These are phyloP conservation scores for Paralinhomoeus sp. DNA, from an alignment of 2,888 invertebrate species.

Conservation along the genomic window DNA sequence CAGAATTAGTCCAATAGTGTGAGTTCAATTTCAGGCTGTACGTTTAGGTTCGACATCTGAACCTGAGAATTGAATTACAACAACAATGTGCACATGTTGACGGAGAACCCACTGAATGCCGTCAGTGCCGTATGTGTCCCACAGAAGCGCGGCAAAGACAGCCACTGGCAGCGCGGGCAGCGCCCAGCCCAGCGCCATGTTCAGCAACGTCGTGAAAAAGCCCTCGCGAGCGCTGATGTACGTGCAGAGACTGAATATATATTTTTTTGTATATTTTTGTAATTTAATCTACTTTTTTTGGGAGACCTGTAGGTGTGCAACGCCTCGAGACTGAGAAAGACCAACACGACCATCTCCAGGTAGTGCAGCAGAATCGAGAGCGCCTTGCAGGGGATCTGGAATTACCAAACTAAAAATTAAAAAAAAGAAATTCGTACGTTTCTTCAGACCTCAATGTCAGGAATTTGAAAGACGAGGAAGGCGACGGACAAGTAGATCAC, in stretches of 20 bases:
- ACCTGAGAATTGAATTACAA: too few relatives aligned
- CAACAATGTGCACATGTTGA: too few relatives aligned
- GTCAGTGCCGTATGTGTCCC: neutral
- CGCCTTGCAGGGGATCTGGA: neutral
- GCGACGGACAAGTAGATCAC: neutral
- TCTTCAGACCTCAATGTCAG: too few relatives aligned
- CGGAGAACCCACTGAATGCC: conserved; percentile 1
- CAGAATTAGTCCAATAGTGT: too few relatives aligned
- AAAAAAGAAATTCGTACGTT: too few relatives aligned
- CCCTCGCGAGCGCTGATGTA: conserved; percentile 1
- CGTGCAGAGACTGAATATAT: conserved; percentile 1
- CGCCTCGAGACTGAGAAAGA: conserved; percentile 2
- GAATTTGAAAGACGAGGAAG: neutral
- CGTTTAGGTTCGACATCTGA: too few relatives aligned
- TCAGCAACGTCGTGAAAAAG: neutral
- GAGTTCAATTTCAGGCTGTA: too few relatives aligned
- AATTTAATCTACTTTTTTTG: too few relatives aligned
- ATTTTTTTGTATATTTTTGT: too few relatives aligned
- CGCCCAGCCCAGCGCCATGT: neutral
- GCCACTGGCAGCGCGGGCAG: neutral
- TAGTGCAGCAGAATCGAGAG: neutral
- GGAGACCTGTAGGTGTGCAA: conserved; percentile 1
- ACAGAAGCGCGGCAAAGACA: neutral
- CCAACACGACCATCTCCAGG: neutral
- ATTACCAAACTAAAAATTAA: too few relatives aligned